Conservation (phyloP, 1,140 invertebrate genomes). For the Pemphigus obesinymphae region DNA sequence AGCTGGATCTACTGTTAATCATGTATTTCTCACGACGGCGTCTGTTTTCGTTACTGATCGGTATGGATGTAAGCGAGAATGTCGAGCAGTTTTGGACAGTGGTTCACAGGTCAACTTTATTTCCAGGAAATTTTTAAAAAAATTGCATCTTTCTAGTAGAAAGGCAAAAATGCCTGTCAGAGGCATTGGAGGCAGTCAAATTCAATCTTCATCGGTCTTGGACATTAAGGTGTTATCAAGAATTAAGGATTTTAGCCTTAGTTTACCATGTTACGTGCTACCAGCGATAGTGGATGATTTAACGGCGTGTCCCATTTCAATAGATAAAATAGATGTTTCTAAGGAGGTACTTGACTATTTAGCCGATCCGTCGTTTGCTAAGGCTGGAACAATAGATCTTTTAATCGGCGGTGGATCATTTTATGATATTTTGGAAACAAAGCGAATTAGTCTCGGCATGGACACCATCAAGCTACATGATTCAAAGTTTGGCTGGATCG, state of each 20-base stretch:
- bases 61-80: not conserved
- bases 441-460: not conserved
- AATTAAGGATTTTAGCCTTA: not conserved
- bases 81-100: not conserved
- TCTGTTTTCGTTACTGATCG: not conserved
- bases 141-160: not conserved
- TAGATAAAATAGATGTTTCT: no score
- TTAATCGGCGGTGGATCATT: not conserved
- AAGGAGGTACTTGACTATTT: not conserved
- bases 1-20: not conserved
- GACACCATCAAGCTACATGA: not conserved
- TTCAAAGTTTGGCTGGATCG: not conserved
- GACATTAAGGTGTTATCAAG: not conserved
- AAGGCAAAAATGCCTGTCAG: not conserved
- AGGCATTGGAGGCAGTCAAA: not conserved
- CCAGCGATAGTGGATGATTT: no score
- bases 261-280: not conserved
- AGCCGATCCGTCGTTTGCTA: not conserved
- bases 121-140: not conserved
- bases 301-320: no score
- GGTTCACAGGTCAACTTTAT: not conserved
- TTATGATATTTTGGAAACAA: not conserved
- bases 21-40: not conserved
- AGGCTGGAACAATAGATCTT: not conserved
- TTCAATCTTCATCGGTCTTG: not conserved